Percentiles rank a stretch among this genome's conserved stretches.
Evolutionary conservation across 2,888 invertebrate species (phyloP).

Genomic region (Tetanocera ferruginea): DNA sequence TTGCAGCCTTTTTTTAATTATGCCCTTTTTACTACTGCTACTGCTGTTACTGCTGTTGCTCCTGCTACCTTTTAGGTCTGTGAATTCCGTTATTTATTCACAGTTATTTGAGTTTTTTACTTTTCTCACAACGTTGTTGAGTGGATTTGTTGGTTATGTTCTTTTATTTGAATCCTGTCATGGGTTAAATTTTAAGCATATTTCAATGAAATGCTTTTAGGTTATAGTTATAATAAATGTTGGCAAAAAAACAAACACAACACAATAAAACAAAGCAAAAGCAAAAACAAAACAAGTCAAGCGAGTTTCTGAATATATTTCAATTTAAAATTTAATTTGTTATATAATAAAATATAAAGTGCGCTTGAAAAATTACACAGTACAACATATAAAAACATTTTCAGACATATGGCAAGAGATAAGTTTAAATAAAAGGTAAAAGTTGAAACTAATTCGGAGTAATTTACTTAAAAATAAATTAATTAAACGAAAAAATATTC

Average conservation of each 20-base stretch:
- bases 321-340: not conserved
- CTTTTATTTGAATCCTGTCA: slow-evolving; percentile 17
- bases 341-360: not conserved
- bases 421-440: too few species aligned
- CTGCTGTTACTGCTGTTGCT: too few species aligned
- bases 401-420: too few species aligned
- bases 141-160: not conserved
- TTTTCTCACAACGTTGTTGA: not conserved
- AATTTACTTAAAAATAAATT: too few species aligned
- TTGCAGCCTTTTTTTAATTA: too few species aligned
- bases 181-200: slow-evolving; percentile 14
- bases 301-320: not conserved
- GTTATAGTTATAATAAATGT: not conserved
- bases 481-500: too few species aligned
- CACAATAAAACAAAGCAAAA: not conserved
- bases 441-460: too few species aligned
- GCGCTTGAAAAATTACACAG: too few species aligned
- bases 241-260: not conserved
- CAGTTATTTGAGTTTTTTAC: slow-evolving; percentile 2
- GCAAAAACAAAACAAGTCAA: not conserved
- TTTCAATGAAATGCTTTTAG: slow-evolving; percentile 27
- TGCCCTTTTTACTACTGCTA: too few species aligned
- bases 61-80: not conserved
- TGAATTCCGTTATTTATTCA: slow-evolving; percentile 10
- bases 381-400: too few species aligned